phyloP scores from a whole-genome alignment of 2,888 invertebrate genomes.

The Chrysina gloriosa region DNA sequence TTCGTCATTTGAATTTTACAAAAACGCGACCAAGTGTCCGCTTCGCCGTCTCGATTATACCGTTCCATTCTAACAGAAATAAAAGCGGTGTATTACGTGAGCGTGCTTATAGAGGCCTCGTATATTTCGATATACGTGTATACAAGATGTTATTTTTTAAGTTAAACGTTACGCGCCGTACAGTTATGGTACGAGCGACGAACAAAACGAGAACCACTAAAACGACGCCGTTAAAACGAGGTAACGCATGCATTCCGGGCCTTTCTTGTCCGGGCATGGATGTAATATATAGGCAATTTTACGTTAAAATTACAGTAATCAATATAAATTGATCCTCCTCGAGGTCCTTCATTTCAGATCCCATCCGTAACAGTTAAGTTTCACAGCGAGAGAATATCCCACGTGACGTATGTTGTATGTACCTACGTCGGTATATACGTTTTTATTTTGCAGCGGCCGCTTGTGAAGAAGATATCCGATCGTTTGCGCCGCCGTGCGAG shows the following conservation, averaged over 20 bases:
- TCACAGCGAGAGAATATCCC: background rate
- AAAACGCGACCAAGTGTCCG: too few species aligned
- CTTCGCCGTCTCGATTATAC: too few species aligned
- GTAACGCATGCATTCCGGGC: background rate
- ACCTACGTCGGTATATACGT: background rate
- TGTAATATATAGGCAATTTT: constrained; percentile 33
- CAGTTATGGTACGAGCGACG: too few species aligned
- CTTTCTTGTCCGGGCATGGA: background rate
- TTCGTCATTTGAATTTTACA: too few species aligned
- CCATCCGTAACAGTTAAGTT: constrained; percentile 16
- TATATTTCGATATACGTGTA: too few species aligned
- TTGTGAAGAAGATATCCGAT: too few species aligned
- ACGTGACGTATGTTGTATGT: background rate
- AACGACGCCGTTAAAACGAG: constrained; percentile 23
- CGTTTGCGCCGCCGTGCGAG: too few species aligned
- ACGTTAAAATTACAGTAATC: constrained; percentile 33
- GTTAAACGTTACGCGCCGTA: too few species aligned
- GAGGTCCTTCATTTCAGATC: constrained; percentile 7
- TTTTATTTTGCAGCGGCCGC: background rate
- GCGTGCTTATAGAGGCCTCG: too few species aligned
- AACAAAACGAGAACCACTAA: background rate
- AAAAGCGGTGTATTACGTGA: too few species aligned
- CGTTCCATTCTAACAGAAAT: too few species aligned
- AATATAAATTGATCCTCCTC: constrained; percentile 25
- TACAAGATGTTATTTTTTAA: too few species aligned